phyloP scores from a whole-genome alignment of 2,113 vertebrate species.

The Zeus faber region DNA sequence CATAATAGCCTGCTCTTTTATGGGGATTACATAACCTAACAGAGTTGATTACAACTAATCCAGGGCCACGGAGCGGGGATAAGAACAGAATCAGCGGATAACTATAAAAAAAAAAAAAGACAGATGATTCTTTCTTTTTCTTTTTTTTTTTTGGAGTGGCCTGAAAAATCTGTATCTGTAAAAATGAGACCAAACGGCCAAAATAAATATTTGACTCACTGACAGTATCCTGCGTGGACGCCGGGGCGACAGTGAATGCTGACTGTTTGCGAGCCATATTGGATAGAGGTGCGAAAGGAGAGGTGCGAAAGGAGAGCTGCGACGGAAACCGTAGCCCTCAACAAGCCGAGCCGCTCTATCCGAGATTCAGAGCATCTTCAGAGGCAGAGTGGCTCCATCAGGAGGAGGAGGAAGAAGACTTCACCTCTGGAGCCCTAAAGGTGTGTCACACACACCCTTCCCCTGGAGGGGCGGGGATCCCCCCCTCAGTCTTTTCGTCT shows the following conservation, averaged over 20 bases:
- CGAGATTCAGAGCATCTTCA: slow-evolving; percentile 28
- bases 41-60: slow-evolving; percentile 55
- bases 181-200: slow-evolving; percentile 18
- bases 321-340: slow-evolving; percentile 32
- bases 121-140: too few relatives aligned
- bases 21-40: slow-evolving; percentile 48
- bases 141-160: slow-evolving; percentile 38
- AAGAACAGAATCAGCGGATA: slow-evolving; percentile 29
- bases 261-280: slow-evolving; percentile 22
- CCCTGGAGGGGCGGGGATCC: too few relatives aligned
- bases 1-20: slow-evolving; percentile 40
- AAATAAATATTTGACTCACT: slow-evolving; percentile 11
- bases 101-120: too few relatives aligned
- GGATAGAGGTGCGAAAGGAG: slow-evolving; percentile 11
- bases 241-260: slow-evolving; percentile 1
- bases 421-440: slow-evolving; percentile 29
- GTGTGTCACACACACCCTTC: slow-evolving; percentile 10
- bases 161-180: slow-evolving; percentile 30
- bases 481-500: too few relatives aligned
- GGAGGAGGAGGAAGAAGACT: slow-evolving; percentile 8
- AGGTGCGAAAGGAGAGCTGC: slow-evolving; percentile 22
- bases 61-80: slow-evolving; percentile 36
- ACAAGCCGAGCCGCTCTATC: slow-evolving; percentile 34
- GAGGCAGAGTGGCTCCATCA: slow-evolving; percentile 17
- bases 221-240: neutral